Evolutionary conservation across 2,113 vertebrate genomes (phyloP), one percentile per base, ranked within the genome.

Genomic region (Nestor notabilis): DNA sequence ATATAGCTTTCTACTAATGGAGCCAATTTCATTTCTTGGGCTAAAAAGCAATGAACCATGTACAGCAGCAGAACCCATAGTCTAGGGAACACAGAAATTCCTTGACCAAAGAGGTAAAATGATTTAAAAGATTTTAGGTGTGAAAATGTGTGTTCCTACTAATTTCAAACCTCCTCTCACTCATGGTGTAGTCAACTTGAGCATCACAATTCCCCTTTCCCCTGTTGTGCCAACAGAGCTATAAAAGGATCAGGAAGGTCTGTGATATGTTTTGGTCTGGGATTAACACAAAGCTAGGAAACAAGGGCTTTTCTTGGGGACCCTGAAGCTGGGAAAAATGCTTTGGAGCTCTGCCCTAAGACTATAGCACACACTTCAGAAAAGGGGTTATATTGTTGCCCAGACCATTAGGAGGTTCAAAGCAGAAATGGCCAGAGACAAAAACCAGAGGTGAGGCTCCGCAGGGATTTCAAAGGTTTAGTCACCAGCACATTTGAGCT

Each of bases 31-130:
- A 41, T 90, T 71, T 85, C n/a, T 58, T 58, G 2, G 46, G 7
- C 43, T 96, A 74, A 92, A 96, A 96, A 83, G 39, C 64, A 94
- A 78, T 64, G 71, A 83, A 16, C 55, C 83, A 33, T 63, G 23
- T 63, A 72, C 21, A 61, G 13, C 41, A 76, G 53, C 31, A 79
- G 68, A 33, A 74, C 49, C 75, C 90, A 18, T n/a, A 93, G 66
- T 80, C 52, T 80, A 37, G 18, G n/a, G 55, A 92, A 69, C 16
- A 50, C 0, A 0, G 52, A 64, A 60, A 71, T 60, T 33, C 33
- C 49, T 86, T 86, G 27, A 72, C 17, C 17, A 80, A 86, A 92
- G 41, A 76, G 4, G 3, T 24, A 77, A 83, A 77, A 89, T 39
- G 11, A 29, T 60, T 82, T 35, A 5, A 55, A 82, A 91, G 2